phyloP scores from a whole-genome alignment of 2,797 vertebrate genomes.

The Chelidonichthys spinosus region DNA sequence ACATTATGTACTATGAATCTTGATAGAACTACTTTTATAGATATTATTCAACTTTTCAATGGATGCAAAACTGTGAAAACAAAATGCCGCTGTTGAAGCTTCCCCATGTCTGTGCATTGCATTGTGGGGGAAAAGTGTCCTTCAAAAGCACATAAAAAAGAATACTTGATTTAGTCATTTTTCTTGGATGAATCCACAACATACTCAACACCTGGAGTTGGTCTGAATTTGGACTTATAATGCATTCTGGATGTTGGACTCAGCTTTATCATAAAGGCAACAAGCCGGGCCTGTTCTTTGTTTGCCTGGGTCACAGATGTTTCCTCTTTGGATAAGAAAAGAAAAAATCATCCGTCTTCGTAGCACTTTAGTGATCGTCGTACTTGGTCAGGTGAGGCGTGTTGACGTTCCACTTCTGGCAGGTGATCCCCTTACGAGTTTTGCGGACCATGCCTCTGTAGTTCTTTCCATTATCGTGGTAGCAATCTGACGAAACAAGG shows the following conservation, averaged over 20 bases:
- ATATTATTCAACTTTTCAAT: no score
- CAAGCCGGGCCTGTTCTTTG: not conserved
- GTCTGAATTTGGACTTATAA: not conserved
- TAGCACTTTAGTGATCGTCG: constrained; percentile 12
- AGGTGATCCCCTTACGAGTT: constrained; percentile 94
- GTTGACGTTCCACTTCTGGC: constrained; percentile 91
- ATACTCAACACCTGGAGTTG: not conserved
- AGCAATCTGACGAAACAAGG: constrained; percentile 82
- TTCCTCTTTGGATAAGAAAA: not conserved
- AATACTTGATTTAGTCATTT: not conserved
- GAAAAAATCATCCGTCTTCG: not conserved
- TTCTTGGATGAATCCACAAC: constrained; percentile 1
- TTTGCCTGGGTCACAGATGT: not conserved
- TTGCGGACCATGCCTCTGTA: constrained; percentile 89
- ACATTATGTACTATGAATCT: not conserved
- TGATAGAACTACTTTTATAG: not conserved
- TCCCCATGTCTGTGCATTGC: not conserved
- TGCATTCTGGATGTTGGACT: not conserved
- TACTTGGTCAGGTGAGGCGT: constrained; percentile 90
- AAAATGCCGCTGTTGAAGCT: not conserved
- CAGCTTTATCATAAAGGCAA: not conserved
- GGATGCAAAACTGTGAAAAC: no score
- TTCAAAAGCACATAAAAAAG: not conserved
- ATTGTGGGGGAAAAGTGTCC: not conserved
- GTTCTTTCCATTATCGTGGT: constrained; percentile 88